A percentile compares a stretch with the other conserved stretches of the same genome.
phyloP scores from a whole-genome alignment of 2,888 invertebrate species.

The Plebejus argus region DNA sequence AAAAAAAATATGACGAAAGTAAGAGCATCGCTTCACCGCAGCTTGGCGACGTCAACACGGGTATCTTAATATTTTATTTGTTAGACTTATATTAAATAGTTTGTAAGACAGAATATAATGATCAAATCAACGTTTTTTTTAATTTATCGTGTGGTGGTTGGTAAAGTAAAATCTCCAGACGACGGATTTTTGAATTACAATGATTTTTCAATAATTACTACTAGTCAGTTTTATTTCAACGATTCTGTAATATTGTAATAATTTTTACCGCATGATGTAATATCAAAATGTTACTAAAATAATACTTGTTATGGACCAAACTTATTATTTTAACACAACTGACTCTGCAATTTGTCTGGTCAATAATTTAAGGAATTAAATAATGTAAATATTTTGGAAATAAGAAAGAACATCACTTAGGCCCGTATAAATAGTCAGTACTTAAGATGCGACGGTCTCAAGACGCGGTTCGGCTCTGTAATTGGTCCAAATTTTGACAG shows the following conservation, averaged over 20 bases:
- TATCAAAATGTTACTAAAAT: neutral
- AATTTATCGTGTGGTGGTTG: neutral
- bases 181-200: no score
- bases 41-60: slow-evolving; percentile 43
- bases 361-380: neutral
- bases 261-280: neutral
- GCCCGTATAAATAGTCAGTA: no score
- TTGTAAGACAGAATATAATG: neutral
- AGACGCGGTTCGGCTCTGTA: no score
- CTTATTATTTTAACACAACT: neutral
- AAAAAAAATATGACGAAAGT: neutral
- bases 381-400: neutral
- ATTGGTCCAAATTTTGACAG: no score
- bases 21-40: slow-evolving; percentile 27
- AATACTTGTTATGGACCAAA: slow-evolving; percentile 13
- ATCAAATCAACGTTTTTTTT: neutral
- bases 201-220: neutral
- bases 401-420: neutral
- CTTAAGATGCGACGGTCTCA: no score
- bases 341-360: slow-evolving; percentile 2
- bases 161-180: neutral
- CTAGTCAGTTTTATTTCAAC: neutral
- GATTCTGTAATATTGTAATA: neutral
- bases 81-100: slow-evolving; percentile 31
- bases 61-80: slow-evolving; percentile 35